Conservation (phyloP, 2,888 invertebrate species). For the Drosophila picticornis region DNA sequence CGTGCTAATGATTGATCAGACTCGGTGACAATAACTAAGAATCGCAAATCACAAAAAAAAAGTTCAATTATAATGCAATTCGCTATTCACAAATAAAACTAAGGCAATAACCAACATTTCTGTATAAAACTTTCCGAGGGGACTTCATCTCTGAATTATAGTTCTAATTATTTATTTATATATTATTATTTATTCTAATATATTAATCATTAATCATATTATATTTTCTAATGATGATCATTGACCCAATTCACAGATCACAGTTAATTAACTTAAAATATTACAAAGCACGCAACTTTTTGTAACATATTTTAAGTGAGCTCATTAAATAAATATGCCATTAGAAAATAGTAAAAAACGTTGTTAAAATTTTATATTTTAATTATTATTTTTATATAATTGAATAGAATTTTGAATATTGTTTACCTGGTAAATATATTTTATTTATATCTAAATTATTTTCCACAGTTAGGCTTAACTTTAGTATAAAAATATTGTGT, state of each 20-base stretch:
- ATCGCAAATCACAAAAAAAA: neutral
- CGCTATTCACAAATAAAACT: neutral
- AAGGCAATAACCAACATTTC: no score
- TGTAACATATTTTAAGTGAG: neutral
- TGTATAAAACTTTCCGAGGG: neutral
- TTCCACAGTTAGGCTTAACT: neutral
- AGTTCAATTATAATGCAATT: neutral
- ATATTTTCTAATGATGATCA: no score
- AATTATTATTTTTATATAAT: neutral
- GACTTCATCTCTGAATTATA: neutral
- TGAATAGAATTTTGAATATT: neutral
- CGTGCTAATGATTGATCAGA: conserved; percentile 12
- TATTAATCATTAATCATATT: no score
- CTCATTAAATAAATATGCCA: neutral
- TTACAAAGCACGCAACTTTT: neutral
- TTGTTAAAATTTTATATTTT: neutral
- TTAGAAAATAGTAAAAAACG: neutral
- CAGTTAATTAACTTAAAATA: neutral
- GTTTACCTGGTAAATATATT: neutral
- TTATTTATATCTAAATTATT: neutral
- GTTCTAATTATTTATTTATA: no score
- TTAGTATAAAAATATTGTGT: neutral
- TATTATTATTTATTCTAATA: no score
- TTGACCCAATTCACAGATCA: neutral
- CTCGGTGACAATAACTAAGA: neutral